phyloP scores from a whole-genome alignment of 2,888 invertebrate genomes.

The Pheosia gnoma region DNA sequence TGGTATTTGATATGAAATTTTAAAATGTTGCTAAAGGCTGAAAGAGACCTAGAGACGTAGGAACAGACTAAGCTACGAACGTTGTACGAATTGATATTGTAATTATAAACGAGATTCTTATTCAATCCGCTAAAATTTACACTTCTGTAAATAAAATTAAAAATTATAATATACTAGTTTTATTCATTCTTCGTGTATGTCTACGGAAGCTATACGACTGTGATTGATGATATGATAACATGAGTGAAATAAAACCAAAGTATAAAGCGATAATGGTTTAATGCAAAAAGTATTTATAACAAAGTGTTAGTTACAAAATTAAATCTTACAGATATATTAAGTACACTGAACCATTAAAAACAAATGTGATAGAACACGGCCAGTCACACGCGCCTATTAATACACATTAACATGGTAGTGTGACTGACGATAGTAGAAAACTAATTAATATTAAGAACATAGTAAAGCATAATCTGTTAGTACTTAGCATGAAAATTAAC shows the following conservation, averaged over 20 bases:
- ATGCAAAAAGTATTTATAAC: conserved; percentile 49
- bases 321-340: conserved; percentile 37
- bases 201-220: not conserved
- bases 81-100: conserved; percentile 29
- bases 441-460: conserved; percentile 5
- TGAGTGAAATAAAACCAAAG: conserved; percentile 52
- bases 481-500: conserved; percentile 5
- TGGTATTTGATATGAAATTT: conserved; percentile 6
- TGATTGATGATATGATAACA: conserved; percentile 12
- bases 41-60: conserved; percentile 6
- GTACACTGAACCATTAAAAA: conserved; percentile 37
- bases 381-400: conserved; percentile 10
- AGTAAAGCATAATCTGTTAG: conserved; percentile 9
- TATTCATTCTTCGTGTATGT: conserved; percentile 22
- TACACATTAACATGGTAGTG: not conserved
- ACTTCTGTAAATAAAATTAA: conserved; percentile 72
- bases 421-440: conserved; percentile 12
- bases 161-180: conserved; percentile 33
- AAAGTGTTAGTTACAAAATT: conserved; percentile 54
- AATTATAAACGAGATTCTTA: conserved; percentile 44
- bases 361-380: conserved; percentile 10
- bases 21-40: conserved; percentile 13
- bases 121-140: conserved; percentile 64
- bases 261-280: conserved; percentile 43
- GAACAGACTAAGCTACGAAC: not conserved